These are phyloP conservation scores for Carduelis carduelis DNA, from an alignment of 2,797 vertebrate genomes.

Conservation along the genomic window DNA sequence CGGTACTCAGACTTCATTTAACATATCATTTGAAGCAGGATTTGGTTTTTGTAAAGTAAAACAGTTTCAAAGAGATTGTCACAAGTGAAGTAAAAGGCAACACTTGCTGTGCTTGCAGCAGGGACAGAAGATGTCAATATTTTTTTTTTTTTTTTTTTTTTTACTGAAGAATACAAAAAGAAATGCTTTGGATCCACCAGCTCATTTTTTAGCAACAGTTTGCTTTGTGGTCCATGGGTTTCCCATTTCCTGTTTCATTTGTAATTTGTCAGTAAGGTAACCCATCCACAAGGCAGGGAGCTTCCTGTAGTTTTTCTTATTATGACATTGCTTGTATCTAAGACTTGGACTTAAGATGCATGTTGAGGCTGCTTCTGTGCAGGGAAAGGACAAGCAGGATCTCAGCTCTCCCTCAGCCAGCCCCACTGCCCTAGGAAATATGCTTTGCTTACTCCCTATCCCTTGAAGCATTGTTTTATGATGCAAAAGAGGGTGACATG, in stretches of 20 bases:
- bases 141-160: neutral
- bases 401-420: neutral
- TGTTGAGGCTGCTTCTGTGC: neutral
- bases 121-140: neutral
- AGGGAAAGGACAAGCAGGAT: neutral
- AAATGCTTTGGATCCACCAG: neutral
- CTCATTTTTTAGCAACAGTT: neutral
- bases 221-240: neutral
- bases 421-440: neutral
- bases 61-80: neutral
- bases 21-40: neutral
- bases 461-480: neutral
- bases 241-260: neutral
- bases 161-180: neutral
- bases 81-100: neutral
- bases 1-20: neutral
- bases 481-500: neutral
- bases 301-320: neutral
- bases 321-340: neutral
- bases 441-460: neutral
- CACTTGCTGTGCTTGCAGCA: neutral
- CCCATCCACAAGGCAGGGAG: neutral
- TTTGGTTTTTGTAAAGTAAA: neutral
- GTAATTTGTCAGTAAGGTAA: neutral
- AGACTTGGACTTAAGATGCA: neutral